Percentiles rank a stretch among this genome's conserved stretches.
Conservation (phyloP, 2,888 invertebrate genomes). For the Aphidoletes aphidimyza region DNA sequence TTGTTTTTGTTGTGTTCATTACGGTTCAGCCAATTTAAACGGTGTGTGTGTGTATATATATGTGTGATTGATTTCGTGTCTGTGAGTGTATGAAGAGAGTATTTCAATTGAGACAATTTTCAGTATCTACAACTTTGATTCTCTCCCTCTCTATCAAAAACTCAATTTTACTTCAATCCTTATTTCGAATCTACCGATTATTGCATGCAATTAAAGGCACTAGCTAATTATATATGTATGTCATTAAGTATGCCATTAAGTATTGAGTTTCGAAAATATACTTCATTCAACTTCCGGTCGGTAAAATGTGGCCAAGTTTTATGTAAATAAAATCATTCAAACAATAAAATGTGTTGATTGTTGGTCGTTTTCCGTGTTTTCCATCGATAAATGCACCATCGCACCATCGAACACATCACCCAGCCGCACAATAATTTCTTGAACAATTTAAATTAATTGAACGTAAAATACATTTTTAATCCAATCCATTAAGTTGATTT, state of each 20-base stretch:
- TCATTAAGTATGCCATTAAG: no score
- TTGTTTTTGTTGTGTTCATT: no score
- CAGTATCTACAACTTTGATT: no score
- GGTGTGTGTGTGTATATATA: no score
- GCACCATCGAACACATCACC: neutral
- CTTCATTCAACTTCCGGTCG: neutral
- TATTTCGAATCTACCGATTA: neutral
- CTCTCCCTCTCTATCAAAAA: neutral
- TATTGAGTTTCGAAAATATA: neutral
- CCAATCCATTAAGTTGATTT: neutral
- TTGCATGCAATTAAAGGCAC: neutral
- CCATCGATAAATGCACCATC: neutral
- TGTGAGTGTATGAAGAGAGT: no score
- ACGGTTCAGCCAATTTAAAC: no score
- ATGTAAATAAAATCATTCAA: no score
- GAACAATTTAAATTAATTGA: conserved; percentile 2
- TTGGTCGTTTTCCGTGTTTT: no score
- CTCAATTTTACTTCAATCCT: neutral
- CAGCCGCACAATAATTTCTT: neutral
- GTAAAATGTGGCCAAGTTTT: no score
- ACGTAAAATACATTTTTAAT: neutral
- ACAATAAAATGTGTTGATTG: no score
- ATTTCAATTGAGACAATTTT: no score
- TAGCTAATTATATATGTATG: neutral
- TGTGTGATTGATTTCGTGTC: no score